Evolutionary conservation across 2,888 invertebrate species (phyloP).

Genomic region (Leptinotarsa juncta): DNA sequence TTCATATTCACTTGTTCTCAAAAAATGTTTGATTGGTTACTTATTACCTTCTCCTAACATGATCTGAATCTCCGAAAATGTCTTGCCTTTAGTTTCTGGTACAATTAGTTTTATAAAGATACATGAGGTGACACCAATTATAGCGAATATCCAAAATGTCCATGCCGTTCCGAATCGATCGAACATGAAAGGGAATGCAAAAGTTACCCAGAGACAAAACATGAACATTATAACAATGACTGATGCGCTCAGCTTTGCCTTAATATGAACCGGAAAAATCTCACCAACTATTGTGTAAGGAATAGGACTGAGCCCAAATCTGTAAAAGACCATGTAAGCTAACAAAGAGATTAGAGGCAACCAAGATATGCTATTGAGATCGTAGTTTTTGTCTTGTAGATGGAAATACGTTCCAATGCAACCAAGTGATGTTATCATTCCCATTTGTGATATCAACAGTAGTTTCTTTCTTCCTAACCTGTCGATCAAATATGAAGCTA

Average conservation of each 20-base stretch:
- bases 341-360: slow-evolving; percentile 78
- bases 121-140: no score
- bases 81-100: slow-evolving; percentile 39
- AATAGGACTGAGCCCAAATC: slow-evolving; percentile 77
- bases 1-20: no score
- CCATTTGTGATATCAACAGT: slow-evolving; percentile 75
- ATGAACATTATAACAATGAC: slow-evolving; percentile 33
- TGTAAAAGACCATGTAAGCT: slow-evolving; percentile 78
- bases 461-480: slow-evolving; percentile 78
- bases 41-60: background rate
- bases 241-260: slow-evolving; percentile 70
- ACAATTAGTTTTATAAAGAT: no score
- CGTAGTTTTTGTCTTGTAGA: slow-evolving; percentile 36
- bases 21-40: no score
- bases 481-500: slow-evolving; percentile 81
- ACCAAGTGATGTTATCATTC: slow-evolving; percentile 70
- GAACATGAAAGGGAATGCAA: slow-evolving; percentile 46
- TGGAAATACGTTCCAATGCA: slow-evolving; percentile 50
- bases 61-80: slow-evolving; percentile 48
- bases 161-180: slow-evolving; percentile 42
- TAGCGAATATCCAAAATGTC: slow-evolving; percentile 48
- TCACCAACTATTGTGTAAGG: slow-evolving; percentile 87
- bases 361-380: slow-evolving; percentile 68
- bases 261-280: slow-evolving; percentile 82
- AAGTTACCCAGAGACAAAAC: slow-evolving; percentile 37